These are phyloP conservation scores for Leptarthrus brevirostris DNA, from an alignment of 2,888 invertebrate species.

Conservation along the genomic window DNA sequence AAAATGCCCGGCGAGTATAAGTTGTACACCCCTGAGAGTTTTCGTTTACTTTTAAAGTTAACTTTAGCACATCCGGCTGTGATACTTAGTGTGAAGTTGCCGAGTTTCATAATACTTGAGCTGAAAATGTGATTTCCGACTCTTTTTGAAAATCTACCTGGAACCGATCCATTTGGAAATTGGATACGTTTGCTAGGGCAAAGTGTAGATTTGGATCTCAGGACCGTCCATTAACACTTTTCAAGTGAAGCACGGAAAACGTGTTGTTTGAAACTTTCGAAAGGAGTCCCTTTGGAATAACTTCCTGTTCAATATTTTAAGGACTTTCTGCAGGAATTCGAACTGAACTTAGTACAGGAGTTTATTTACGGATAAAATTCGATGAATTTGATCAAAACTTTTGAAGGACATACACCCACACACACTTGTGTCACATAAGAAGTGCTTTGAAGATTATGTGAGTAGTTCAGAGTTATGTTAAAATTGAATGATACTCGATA, in stretches of 20 bases:
- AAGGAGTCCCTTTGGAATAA: background rate
- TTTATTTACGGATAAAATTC: background rate
- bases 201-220: background rate
- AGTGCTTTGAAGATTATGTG: too few relatives aligned
- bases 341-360: background rate
- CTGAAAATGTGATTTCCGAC: slow-evolving; percentile 15
- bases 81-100: background rate
- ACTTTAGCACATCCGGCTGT: background rate
- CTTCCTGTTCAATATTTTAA: background rate
- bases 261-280: background rate
- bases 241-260: background rate
- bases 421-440: too few relatives aligned
- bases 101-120: background rate
- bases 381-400: background rate
- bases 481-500: too few relatives aligned
- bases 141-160: slow-evolving; percentile 15
- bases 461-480: too few relatives aligned
- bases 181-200: slow-evolving; percentile 8
- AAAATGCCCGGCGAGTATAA: background rate
- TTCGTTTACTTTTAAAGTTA: background rate
- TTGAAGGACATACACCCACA: background rate
- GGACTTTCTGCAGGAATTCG: background rate
- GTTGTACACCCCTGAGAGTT: background rate
- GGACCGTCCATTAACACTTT: background rate
- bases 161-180: slow-evolving; percentile 10